Conservation (phyloP, 2,113 vertebrate species). For the Anser cygnoides region DNA sequence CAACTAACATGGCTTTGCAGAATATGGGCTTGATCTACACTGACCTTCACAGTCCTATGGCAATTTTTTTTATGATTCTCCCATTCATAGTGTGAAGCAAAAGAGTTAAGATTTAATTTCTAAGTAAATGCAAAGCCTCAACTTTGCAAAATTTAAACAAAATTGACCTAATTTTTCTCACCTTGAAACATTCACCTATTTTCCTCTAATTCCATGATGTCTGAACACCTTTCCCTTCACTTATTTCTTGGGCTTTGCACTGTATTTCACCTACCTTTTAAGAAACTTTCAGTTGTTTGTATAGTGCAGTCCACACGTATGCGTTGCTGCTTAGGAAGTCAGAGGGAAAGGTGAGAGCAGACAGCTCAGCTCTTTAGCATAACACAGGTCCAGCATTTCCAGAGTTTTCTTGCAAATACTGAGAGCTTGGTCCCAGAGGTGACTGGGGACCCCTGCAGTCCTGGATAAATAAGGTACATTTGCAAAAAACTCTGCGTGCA, state of each 20-base stretch:
- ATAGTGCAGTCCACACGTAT: background rate
- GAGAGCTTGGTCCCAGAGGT: background rate
- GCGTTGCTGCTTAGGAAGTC: background rate
- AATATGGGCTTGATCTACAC: background rate
- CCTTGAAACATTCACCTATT: background rate
- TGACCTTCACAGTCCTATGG: background rate
- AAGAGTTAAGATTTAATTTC: background rate
- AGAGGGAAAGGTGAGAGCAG: background rate
- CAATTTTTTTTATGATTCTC: background rate
- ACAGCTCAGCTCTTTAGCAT: background rate
- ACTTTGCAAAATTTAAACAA: background rate
- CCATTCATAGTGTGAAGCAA: rapidly evolving
- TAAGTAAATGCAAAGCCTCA: background rate
- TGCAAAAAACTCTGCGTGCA: background rate
- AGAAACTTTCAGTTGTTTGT: background rate
- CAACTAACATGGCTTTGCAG: background rate
- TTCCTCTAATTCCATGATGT: background rate
- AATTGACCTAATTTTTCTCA: background rate
- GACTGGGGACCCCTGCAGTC: background rate
- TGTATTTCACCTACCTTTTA: rapidly evolving
- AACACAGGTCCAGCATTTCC: background rate
- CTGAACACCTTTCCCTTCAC: background rate
- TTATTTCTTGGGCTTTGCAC: background rate
- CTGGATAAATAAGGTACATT: background rate
- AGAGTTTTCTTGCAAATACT: background rate